These are phyloP conservation scores for Macquaria ambigua DNA, from an alignment of 2,113 vertebrate genomes.

Conservation along the genomic window DNA sequence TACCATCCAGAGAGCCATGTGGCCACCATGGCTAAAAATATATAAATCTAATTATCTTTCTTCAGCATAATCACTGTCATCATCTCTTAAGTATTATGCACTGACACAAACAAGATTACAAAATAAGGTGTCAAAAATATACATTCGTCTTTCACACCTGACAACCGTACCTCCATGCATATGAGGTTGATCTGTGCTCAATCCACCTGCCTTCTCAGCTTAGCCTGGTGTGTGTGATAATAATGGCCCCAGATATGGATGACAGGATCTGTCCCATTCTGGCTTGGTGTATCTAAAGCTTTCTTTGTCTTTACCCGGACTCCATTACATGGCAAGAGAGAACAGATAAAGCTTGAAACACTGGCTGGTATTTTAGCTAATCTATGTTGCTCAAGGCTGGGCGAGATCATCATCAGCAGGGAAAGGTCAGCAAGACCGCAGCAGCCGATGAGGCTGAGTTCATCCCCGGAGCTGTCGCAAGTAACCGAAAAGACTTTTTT, in stretches of 20 bases:
- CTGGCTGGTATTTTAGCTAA: slow-evolving; percentile 68
- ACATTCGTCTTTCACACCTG: slow-evolving; percentile 8
- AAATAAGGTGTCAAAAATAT: slow-evolving; percentile 18
- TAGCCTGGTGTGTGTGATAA: slow-evolving; percentile 45
- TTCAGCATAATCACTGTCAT: background rate
- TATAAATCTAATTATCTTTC: background rate
- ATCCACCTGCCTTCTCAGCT: slow-evolving; percentile 1
- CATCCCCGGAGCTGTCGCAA: background rate
- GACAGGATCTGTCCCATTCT: slow-evolving; percentile 26
- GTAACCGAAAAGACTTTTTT: background rate
- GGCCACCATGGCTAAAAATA: background rate
- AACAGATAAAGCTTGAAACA: slow-evolving; percentile 60
- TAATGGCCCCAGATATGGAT: slow-evolving; percentile 35
- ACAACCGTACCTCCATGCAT: background rate
- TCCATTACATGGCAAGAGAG: slow-evolving; percentile 31
- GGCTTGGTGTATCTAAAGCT: slow-evolving; percentile 8
- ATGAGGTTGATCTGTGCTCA: background rate
- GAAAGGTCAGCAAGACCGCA: slow-evolving; percentile 65
- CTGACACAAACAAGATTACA: background rate
- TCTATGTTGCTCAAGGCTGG: slow-evolving; percentile 47
- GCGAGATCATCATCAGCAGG: slow-evolving; percentile 34
- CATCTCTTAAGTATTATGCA: background rate
- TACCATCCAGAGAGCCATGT: background rate
- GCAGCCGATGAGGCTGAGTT: background rate
- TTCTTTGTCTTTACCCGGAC: slow-evolving; percentile 48